Percentiles rank a stretch among this genome's conserved stretches.
phyloP scores from a whole-genome alignment of 2,888 invertebrate species.

The Xestia xanthographa region DNA sequence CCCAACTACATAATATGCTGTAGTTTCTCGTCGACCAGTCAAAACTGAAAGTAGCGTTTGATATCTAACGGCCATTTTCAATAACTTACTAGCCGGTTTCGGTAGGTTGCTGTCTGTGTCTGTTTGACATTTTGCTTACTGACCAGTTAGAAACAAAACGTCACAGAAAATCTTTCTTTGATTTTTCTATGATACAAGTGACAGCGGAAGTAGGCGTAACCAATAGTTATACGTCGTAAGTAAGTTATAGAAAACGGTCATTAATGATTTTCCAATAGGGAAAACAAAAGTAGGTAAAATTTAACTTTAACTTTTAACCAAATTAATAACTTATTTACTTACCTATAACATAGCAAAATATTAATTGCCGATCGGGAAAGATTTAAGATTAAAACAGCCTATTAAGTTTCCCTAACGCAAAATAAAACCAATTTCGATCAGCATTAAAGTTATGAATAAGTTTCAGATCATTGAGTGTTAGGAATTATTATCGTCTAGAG shows the following conservation, averaged over 20 bases:
- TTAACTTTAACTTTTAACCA: no score
- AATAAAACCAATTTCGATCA: conserved; percentile 49
- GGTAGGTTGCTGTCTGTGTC: no score
- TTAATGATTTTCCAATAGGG: neutral
- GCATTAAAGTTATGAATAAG: conserved; percentile 37
- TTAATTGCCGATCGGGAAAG: neutral
- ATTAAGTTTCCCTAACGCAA: conserved; percentile 42
- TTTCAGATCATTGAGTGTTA: conserved; percentile 52
- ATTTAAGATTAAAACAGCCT: neutral
- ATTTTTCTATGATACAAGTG: no score
- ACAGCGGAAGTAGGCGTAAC: no score
- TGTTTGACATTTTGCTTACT: no score
- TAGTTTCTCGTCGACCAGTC: neutral
- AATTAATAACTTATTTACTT: neutral
- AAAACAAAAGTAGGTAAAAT: neutral
- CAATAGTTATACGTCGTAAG: no score
- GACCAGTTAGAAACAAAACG: no score
- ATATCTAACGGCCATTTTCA: neutral
- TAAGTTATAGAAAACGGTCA: no score
- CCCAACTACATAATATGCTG: neutral
- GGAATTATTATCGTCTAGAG: conserved; percentile 51
- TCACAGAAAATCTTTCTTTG: no score
- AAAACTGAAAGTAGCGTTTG: neutral
- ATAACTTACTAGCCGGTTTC: no score
- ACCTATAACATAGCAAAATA: neutral